Evolutionary conservation across 2,888 invertebrate genomes (phyloP).

Genomic region (Atethmia centrago): DNA sequence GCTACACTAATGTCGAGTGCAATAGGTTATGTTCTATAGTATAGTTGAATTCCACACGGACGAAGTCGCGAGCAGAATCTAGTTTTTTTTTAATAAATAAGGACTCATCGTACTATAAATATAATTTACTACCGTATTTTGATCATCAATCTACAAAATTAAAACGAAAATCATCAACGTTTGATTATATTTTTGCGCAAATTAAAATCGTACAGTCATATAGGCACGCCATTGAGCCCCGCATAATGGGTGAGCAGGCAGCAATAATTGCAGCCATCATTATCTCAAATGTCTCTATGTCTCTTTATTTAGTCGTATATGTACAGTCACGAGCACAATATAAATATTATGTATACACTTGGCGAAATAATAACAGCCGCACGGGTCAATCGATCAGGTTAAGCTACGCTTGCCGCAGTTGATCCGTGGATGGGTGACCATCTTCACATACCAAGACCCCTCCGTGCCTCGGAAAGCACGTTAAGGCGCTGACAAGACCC

Average conservation of each 20-base stretch:
- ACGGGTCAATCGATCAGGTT: neutral
- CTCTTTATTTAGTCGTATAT: conserved; percentile 44
- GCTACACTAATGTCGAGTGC: too few species aligned
- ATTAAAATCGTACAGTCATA: conserved; percentile 63
- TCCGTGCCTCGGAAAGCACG: too few species aligned
- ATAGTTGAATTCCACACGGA: neutral
- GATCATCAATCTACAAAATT: neutral
- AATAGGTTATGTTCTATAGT: neutral
- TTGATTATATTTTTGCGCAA: conserved; percentile 43
- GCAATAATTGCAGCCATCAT: conserved; percentile 66
- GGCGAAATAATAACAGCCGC: neutral
- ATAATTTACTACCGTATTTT: neutral
- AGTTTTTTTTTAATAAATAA: neutral
- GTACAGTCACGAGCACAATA: conserved; percentile 21
- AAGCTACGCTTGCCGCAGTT: neutral
- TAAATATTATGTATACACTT: neutral
- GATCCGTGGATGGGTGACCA: neutral
- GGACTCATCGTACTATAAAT: neutral
- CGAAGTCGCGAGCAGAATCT: too few species aligned
- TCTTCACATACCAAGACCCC: too few species aligned
- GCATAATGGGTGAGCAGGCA: conserved; percentile 64
- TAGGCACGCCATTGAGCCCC: conserved; percentile 52
- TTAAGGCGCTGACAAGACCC: too few species aligned
- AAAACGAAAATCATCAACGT: conserved; percentile 14
- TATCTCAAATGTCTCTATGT: conserved; percentile 59